Conservation (phyloP, 2,888 invertebrate species). For the Podotricha telesiphe region DNA sequence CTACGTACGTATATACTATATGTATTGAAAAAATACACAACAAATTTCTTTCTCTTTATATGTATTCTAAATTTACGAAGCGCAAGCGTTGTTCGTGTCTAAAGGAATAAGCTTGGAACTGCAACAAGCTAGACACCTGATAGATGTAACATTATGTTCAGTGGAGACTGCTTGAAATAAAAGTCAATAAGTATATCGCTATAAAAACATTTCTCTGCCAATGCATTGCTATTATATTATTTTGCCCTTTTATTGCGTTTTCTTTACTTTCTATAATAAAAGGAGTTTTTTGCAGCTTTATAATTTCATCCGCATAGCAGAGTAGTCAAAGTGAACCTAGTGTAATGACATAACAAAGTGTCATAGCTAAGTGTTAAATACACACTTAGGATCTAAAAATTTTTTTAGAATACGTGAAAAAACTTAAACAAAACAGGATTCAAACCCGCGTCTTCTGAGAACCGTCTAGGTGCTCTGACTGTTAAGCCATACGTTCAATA, state of each 20-base stretch:
- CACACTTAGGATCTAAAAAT: no score
- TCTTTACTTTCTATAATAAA: background rate
- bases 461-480: no score
- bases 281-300: no score
- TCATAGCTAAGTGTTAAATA: no score
- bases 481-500: no score
- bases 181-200: slow-evolving; percentile 19
- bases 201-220: slow-evolving; percentile 9
- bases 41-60: background rate
- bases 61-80: slow-evolving; percentile 10
- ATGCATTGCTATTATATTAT: slow-evolving; percentile 6
- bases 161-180: slow-evolving; percentile 19
- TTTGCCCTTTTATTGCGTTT: background rate
- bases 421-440: no score
- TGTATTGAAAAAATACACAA: background rate
- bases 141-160: slow-evolving; percentile 21
- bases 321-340: no score
- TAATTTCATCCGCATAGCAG: no score
- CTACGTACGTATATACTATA: background rate
- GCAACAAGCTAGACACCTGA: slow-evolving; percentile 25
- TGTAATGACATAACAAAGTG: no score
- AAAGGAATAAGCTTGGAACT: slow-evolving; percentile 24
- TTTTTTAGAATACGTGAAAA: no score
- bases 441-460: no score
- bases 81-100: slow-evolving; percentile 19